phyloP scores from a whole-genome alignment of 1,140 invertebrate genomes.

The Archivesica marissinica region DNA sequence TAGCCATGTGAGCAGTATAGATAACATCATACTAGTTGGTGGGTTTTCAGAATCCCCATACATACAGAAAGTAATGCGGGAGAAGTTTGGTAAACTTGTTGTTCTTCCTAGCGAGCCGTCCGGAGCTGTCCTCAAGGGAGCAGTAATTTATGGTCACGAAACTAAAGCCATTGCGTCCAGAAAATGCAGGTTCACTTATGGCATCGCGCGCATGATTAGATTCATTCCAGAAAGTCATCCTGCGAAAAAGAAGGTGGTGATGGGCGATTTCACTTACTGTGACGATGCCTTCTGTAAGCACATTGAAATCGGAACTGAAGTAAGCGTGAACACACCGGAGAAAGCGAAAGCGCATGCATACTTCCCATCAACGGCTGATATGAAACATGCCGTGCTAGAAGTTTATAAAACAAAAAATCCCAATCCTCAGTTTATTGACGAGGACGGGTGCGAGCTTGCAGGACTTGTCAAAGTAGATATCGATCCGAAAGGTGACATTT shows the following conservation, averaged over 20 bases:
- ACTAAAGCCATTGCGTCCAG: constrained; percentile 54
- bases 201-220: constrained; percentile 43
- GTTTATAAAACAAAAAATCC: constrained; percentile 48
- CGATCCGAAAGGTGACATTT: not conserved
- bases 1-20: not conserved
- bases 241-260: constrained; percentile 38
- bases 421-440: constrained; percentile 56
- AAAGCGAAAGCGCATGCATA: constrained; percentile 59
- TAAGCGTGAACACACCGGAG: constrained; percentile 34
- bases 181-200: constrained; percentile 65
- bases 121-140: constrained; percentile 63
- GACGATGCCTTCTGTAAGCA: constrained; percentile 67
- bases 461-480: constrained; percentile 54
- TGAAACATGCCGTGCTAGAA: constrained; percentile 53
- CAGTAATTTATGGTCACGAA: constrained; percentile 65
- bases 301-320: constrained; percentile 59
- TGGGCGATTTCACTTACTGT: constrained; percentile 43
- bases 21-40: constrained; percentile 60
- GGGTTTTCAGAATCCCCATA: constrained; percentile 66
- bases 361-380: constrained; percentile 47
- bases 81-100: constrained; percentile 52
- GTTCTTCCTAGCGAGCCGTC: constrained; percentile 55
- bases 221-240: constrained; percentile 47
- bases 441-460: constrained; percentile 27
- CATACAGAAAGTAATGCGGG: constrained; percentile 52